Conservation (phyloP, 2,797 vertebrate species). For the Micromesistius poutassou region DNA sequence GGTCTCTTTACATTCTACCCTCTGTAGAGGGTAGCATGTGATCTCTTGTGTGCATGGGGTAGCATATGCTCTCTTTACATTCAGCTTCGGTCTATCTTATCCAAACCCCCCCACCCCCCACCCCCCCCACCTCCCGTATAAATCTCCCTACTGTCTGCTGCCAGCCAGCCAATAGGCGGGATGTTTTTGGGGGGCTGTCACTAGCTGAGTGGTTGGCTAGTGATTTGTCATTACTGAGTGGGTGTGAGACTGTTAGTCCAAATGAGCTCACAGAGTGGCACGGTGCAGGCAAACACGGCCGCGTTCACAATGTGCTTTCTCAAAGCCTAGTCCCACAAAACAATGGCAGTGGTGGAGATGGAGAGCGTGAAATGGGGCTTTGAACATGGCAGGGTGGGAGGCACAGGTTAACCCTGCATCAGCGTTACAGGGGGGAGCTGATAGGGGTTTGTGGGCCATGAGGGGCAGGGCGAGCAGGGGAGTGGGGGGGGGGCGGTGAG, state of each 20-base stretch:
- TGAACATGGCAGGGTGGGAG: neutral
- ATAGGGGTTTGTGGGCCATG: conserved; percentile 33
- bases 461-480: neutral
- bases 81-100: no score
- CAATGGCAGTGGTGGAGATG: neutral
- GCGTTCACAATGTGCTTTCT: neutral
- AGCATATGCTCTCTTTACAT: no score
- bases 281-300: neutral
- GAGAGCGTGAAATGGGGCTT: neutral
- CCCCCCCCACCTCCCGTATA: no score
- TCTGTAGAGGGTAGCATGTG: no score
- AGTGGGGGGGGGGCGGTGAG: conserved; percentile 6
- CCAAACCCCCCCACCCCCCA: no score
- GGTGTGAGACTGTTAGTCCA: neutral
- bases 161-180: no score
- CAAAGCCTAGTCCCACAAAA: neutral
- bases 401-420: conserved; percentile 10
- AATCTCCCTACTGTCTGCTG: no score
- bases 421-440: neutral
- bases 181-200: neutral
- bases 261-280: neutral
- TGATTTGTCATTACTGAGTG: conserved; percentile 7
- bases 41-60: no score
- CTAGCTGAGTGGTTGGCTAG: neutral
- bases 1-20: no score